Evolutionary conservation across 2,888 invertebrate genomes (phyloP).

Genomic region (Rhaphigaster nebulosa): DNA sequence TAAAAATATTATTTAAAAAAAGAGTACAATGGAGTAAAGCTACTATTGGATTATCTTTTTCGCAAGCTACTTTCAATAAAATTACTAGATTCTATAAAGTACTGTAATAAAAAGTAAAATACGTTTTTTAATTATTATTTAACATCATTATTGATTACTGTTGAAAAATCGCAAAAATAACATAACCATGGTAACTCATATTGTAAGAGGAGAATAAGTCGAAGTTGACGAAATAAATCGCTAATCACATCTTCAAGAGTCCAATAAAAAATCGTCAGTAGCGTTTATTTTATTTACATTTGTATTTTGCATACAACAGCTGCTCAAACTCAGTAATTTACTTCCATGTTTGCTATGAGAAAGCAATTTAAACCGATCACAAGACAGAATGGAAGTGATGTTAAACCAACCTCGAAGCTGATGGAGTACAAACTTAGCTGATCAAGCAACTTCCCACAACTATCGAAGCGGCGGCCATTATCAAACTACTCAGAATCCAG

Average conservation of each 20-base stretch:
- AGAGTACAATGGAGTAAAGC: too few species aligned
- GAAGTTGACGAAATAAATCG: too few species aligned
- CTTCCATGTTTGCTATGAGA: not conserved
- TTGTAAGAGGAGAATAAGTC: too few species aligned
- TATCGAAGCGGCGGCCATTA: not conserved
- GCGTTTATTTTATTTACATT: not conserved
- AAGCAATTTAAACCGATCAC: conserved; percentile 22
- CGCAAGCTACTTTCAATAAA: too few species aligned
- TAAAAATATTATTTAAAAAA: too few species aligned
- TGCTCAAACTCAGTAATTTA: not conserved
- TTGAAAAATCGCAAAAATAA: too few species aligned
- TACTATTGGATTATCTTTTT: too few species aligned
- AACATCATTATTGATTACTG: too few species aligned
- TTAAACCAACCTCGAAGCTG: conserved; percentile 6
- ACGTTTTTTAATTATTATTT: too few species aligned
- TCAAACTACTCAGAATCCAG: not conserved
- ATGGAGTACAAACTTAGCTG: conserved; percentile 31
- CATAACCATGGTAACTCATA: too few species aligned
- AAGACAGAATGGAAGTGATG: conserved; percentile 24
- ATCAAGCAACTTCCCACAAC: not conserved
- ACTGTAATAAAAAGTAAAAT: too few species aligned
- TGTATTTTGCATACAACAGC: not conserved
- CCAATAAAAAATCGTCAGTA: not conserved
- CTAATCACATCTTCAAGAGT: not conserved
- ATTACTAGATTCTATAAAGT: too few species aligned